phyloP scores from a whole-genome alignment of 2,888 invertebrate species.

The Camponotus fellah region DNA sequence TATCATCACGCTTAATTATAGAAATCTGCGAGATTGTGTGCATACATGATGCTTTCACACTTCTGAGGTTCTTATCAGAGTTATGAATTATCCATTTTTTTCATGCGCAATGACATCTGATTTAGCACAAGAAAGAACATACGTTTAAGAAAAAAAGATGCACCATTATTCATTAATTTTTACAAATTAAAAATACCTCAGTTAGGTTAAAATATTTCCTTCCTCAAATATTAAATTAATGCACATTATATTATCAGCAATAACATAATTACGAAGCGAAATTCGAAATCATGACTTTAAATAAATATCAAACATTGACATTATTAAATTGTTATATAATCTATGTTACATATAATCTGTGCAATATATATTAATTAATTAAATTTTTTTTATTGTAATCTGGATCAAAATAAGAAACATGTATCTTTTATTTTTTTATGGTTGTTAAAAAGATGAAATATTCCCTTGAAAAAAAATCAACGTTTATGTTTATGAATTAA shows the following conservation, averaged over 20 bases:
- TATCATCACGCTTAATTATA: not conserved
- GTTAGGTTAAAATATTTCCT: not conserved
- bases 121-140: constrained; percentile 1
- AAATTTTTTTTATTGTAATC: no score
- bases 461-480: no score
- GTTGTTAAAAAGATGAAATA: no score
- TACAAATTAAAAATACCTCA: not conserved
- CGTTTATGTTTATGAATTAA: no score
- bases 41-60: not conserved
- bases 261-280: not conserved
- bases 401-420: no score
- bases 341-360: no score
- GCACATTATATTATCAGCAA: not conserved
- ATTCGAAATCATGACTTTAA: constrained; percentile 56
- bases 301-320: constrained; percentile 38
- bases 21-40: constrained; percentile 9
- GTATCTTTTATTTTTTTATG: no score
- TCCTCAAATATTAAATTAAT: not conserved
- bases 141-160: not conserved
- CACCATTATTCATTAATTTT: not conserved
- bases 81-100: constrained; percentile 18
- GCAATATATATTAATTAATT: no score
- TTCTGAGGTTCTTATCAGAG: constrained; percentile 18
- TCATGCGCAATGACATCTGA: not conserved
- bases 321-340: no score